Evolutionary conservation across 2,888 invertebrate species (phyloP), one percentile per base, ranked within the genome.

Genomic region (Lepidochitona cinerea): DNA sequence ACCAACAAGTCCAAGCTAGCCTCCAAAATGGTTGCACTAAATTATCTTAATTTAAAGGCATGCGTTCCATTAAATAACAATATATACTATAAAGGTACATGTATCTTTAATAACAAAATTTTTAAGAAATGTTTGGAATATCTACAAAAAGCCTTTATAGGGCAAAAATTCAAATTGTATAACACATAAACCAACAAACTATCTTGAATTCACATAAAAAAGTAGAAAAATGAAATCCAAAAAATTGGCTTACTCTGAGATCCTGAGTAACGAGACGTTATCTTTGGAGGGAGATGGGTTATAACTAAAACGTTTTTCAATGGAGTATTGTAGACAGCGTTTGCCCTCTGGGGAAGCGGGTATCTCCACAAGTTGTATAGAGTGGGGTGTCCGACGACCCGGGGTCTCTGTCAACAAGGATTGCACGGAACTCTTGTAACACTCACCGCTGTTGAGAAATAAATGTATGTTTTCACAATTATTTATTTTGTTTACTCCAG

Each of bases 291-390:
- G 14, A 14, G 59, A 14, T 2, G 59, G 59, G 29, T 32, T 29
- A 37, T 41, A 64, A 32, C n/a, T 49, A 33, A 68, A 37, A 29
- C 70, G 70, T 32, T 80, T 80, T 72, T 93, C 93, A 75, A 93
- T 88, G 14, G 93, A 92, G 70, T 95, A 90, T 87, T 94, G 93
- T 70, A 95, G 93, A 66, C 94, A 93, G 78, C 93, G 92, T 9
- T 84, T 82, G 23, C 85, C 83, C 71, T 87, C 87, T 4, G 91
- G 90, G 41, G 91, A 92, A 65, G 94, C 93, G 49, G 96, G 95
- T 85, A 96, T 94, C 87, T 95, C 94, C 70, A 97, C 94, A 83
- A 95, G 93, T 81, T 96, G 94, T 86, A 96, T 96, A 72, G 95
- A 95, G 92, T 96, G 97, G 65, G 94, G 94, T 81, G 92, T 92